Conservation (phyloP, 2,113 vertebrate genomes). For the Etia nguti region DNA sequence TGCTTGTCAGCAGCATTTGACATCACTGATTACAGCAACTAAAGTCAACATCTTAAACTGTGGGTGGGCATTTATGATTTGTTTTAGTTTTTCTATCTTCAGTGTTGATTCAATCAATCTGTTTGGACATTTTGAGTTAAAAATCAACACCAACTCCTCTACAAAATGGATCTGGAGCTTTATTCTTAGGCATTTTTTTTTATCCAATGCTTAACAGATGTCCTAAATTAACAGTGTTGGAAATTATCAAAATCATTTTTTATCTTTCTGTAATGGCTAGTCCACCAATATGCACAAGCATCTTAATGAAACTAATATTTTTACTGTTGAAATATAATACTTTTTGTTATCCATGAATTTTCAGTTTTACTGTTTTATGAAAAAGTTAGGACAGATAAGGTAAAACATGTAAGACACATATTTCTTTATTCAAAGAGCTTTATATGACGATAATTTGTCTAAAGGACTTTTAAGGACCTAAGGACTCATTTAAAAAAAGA, state of each 20-base stretch:
- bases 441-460: neutral
- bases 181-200: neutral
- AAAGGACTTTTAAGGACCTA: neutral
- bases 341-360: neutral
- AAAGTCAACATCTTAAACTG: neutral
- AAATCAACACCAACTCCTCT: neutral
- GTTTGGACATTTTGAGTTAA: neutral
- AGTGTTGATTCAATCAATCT: neutral
- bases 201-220: neutral
- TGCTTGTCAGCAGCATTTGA: neutral
- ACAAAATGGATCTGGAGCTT: neutral
- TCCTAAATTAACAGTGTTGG: neutral
- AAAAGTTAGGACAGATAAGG: neutral
- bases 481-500: neutral
- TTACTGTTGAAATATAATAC: neutral
- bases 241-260: neutral
- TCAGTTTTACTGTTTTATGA: no score
- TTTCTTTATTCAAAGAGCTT: neutral
- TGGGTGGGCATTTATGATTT: neutral
- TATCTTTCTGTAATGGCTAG: neutral
- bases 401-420: neutral
- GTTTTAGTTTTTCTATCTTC: neutral
- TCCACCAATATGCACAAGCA: neutral
- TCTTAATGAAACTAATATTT: neutral
- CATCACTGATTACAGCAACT: neutral